These are phyloP conservation scores for Hoplias malabaricus DNA, from an alignment of 2,113 vertebrate species.

Conservation along the genomic window DNA sequence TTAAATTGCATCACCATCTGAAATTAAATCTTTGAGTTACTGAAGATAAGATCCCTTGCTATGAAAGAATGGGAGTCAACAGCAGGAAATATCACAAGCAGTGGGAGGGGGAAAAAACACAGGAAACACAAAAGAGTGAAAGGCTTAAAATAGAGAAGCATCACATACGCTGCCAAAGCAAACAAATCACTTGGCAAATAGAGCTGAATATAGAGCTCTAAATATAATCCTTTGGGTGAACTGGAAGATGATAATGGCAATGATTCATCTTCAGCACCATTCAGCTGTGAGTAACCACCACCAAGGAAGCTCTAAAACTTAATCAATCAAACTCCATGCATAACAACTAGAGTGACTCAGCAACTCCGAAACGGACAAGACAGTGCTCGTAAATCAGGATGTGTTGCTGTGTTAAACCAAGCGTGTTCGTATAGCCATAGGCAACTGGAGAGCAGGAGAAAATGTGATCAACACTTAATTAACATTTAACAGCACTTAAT, in stretches of 20 bases:
- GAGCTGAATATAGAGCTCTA: constrained; percentile 20
- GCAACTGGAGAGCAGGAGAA: neutral
- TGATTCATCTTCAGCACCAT: constrained; percentile 12
- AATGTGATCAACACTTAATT: neutral
- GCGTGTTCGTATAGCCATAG: neutral
- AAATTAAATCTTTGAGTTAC: neutral
- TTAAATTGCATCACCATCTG: neutral
- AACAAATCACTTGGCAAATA: neutral
- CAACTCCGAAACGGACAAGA: neutral
- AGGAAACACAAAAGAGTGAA: neutral
- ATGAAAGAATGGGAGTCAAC: neutral
- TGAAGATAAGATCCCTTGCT: neutral
- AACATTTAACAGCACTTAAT: neutral
- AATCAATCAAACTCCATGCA: constrained; percentile 31
- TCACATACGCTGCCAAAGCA: neutral
- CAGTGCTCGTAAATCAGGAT: neutral
- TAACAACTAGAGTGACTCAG: neutral
- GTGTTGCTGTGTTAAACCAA: neutral
- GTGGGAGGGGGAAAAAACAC: neutral
- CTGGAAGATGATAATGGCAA: constrained; percentile 2
- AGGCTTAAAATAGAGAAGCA: constrained; percentile 5
- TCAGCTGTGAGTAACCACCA: constrained; percentile 22
- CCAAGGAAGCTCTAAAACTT: constrained; percentile 14
- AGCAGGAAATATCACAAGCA: neutral
- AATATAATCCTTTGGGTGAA: constrained; percentile 29